Evolutionary conservation across 2,113 vertebrate species (phyloP).

Genomic region (Psophia crepitans): DNA sequence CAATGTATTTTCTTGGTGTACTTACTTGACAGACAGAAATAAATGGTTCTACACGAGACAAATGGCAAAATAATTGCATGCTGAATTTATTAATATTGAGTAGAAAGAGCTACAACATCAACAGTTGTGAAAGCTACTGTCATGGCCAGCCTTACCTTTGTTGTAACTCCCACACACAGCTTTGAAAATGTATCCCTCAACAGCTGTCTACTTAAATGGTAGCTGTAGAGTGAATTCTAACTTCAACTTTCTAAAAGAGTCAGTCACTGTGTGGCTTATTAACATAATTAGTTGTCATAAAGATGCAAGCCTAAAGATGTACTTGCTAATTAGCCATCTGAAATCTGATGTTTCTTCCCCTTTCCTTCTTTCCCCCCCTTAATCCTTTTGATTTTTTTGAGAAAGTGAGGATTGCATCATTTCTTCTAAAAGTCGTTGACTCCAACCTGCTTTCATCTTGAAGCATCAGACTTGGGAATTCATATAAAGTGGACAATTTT

Average conservation of each 20-base stretch:
- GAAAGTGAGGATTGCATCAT: neutral
- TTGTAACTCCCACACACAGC: neutral
- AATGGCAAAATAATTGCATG: constrained; percentile 44
- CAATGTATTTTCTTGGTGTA: neutral
- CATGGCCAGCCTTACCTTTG: neutral
- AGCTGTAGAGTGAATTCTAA: neutral
- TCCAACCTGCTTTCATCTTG: neutral
- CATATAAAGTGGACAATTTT: neutral
- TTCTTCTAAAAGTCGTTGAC: neutral
- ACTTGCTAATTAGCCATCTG: constrained; percentile 37
- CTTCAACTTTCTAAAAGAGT: neutral
- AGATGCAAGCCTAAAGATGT: neutral
- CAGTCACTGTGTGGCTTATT: constrained; percentile 6
- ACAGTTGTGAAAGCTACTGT: constrained; percentile 3
- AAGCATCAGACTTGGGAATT: neutral
- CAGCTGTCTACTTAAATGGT: neutral
- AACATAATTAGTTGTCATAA: constrained; percentile 43
- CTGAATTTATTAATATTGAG: constrained; percentile 12
- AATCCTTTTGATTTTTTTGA: neutral
- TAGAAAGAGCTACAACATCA: neutral
- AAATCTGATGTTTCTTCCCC: neutral
- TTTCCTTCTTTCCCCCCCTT: neutral
- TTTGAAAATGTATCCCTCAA: neutral
- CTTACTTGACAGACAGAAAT: neutral
- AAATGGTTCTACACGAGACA: neutral